These are phyloP conservation scores for Sebastes schlegelii DNA, from an alignment of 2,113 vertebrate genomes.

Conservation along the genomic window DNA sequence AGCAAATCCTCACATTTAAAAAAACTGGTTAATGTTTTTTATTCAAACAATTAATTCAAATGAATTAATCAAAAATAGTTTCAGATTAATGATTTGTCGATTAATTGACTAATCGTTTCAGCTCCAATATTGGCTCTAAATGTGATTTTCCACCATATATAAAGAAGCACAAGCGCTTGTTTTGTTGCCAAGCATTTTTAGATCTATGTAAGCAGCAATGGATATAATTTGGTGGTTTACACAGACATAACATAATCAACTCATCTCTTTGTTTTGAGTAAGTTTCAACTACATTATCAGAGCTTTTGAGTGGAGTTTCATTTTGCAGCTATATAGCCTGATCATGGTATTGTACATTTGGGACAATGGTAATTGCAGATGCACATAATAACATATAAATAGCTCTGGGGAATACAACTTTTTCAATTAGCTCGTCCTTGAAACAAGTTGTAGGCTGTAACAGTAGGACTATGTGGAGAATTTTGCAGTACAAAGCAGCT, in stretches of 20 bases:
- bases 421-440: not conserved
- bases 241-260: not conserved
- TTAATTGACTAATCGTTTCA: not conserved
- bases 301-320: not conserved
- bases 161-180: not conserved
- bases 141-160: not conserved
- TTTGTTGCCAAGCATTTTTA: not conserved
- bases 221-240: not conserved
- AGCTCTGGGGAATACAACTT: not conserved
- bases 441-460: not conserved
- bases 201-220: not conserved
- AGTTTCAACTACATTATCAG: not conserved
- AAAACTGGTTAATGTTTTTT: not conserved
- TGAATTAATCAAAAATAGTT: not conserved
- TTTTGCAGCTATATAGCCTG: not conserved
- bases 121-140: not conserved
- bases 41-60: not conserved
- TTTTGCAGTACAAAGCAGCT: not conserved
- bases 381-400: not conserved
- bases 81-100: not conserved
- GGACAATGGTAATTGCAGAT: not conserved
- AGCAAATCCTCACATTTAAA: not conserved
- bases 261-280: not conserved
- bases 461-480: too few species aligned
- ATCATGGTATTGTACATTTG: slow-evolving; percentile 4